Conservation (phyloP, 2,113 vertebrate species). For the Coturnix japonica region DNA sequence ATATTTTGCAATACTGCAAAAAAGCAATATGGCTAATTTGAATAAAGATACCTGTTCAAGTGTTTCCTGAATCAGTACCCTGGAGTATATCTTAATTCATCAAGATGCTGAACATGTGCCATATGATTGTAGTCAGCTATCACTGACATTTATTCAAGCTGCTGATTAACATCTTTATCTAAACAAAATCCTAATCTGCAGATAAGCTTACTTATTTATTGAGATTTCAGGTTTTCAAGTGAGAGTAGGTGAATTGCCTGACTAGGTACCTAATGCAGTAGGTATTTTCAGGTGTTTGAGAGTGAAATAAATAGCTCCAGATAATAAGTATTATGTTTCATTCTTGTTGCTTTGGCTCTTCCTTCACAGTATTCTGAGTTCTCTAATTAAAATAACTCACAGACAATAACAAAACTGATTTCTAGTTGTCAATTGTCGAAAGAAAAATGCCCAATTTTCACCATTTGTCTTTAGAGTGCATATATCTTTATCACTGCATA, state of each 20-base stretch:
- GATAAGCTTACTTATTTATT: background rate
- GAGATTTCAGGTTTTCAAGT: background rate
- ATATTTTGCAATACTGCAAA: background rate
- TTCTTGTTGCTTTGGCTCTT: background rate
- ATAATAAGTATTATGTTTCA: background rate
- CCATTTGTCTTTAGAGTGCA: background rate
- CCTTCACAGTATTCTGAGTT: background rate
- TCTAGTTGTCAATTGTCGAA: background rate
- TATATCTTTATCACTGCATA: background rate
- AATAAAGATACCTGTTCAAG: background rate
- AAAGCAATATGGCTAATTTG: background rate
- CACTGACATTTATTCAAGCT: background rate
- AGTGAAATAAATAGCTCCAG: background rate
- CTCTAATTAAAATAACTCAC: background rate
- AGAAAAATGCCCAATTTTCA: background rate
- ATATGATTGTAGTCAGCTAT: background rate
- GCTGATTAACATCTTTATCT: background rate
- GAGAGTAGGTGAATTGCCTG: background rate
- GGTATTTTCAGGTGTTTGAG: background rate
- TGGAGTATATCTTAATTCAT: background rate
- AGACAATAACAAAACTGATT: background rate
- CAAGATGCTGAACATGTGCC: background rate
- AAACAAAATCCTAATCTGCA: background rate
- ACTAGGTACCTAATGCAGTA: background rate
- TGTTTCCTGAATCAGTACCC: background rate